phyloP scores from a whole-genome alignment of 2,797 vertebrate genomes.

The Coregonus suidteri region DNA sequence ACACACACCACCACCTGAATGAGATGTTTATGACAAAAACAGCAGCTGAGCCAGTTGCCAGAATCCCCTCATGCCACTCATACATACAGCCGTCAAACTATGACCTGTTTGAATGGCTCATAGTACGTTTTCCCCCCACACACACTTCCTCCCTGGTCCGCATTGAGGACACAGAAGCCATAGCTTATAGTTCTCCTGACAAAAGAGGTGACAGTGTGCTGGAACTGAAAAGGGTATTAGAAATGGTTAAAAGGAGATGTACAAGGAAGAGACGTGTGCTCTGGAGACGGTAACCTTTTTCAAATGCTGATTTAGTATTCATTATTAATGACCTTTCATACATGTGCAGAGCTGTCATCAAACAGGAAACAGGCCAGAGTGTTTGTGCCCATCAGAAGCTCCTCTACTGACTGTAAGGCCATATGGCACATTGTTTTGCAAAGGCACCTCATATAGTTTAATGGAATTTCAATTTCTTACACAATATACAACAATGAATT shows the following conservation, averaged over 20 bases:
- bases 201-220: conserved; percentile 69
- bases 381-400: conserved; percentile 48
- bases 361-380: conserved; percentile 54
- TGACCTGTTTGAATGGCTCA: conserved; percentile 66
- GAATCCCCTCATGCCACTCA: conserved; percentile 60
- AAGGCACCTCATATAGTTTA: not conserved
- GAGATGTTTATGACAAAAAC: conserved; percentile 57
- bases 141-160: not conserved
- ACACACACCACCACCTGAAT: conserved; percentile 26
- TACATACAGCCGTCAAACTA: conserved; percentile 58
- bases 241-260: conserved; percentile 65
- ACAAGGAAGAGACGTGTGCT: conserved; percentile 59
- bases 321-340: conserved; percentile 76
- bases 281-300: conserved; percentile 71
- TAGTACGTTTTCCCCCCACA: conserved; percentile 62
- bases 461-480: not conserved
- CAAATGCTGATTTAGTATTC: conserved; percentile 72
- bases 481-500: no score
- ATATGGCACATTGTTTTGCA: not conserved
- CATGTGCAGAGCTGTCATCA: conserved; percentile 68
- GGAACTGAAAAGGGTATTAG: conserved; percentile 70
- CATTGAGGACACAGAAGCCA: conserved; percentile 49
- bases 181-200: conserved; percentile 66
- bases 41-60: conserved; percentile 51
- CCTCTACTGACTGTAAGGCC: not conserved